phyloP scores from a whole-genome alignment of 2,113 vertebrate genomes.

The Mobula birostris region DNA sequence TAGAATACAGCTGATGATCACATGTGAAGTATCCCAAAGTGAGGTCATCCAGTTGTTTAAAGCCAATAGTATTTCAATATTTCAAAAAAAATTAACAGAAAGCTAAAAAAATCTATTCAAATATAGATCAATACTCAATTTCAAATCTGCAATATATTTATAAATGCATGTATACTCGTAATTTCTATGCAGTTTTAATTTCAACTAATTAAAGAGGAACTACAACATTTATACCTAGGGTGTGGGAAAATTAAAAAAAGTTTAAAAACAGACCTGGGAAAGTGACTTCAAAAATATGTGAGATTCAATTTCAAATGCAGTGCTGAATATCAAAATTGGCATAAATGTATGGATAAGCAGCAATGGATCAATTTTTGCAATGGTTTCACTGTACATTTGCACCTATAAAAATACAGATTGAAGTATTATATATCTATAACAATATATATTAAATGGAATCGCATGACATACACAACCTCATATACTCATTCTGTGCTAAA shows the following conservation, averaged over 20 bases:
- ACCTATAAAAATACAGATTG: conserved; percentile 15
- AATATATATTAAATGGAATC: background rate
- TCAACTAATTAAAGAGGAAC: background rate
- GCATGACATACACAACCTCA: background rate
- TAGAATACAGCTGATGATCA: background rate
- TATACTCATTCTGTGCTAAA: background rate
- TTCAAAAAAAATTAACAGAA: background rate
- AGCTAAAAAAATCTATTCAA: background rate
- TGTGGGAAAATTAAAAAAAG: conserved; percentile 31
- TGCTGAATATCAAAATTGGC: conserved; percentile 51
- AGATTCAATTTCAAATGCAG: conserved; percentile 52
- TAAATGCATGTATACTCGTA: background rate
- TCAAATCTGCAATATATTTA: background rate
- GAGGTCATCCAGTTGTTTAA: background rate
- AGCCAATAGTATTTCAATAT: background rate
- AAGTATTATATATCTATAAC: background rate
- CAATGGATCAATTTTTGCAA: conserved; percentile 38
- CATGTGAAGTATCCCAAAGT: background rate
- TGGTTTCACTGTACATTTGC: conserved; percentile 16
- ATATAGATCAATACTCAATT: background rate
- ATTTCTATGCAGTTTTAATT: background rate
- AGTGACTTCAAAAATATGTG: conserved; percentile 48
- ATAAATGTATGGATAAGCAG: conserved; percentile 48
- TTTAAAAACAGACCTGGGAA: conserved; percentile 47
- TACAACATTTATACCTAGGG: no score